phyloP scores from a whole-genome alignment of 2,113 vertebrate genomes.

The Mus pahari region DNA sequence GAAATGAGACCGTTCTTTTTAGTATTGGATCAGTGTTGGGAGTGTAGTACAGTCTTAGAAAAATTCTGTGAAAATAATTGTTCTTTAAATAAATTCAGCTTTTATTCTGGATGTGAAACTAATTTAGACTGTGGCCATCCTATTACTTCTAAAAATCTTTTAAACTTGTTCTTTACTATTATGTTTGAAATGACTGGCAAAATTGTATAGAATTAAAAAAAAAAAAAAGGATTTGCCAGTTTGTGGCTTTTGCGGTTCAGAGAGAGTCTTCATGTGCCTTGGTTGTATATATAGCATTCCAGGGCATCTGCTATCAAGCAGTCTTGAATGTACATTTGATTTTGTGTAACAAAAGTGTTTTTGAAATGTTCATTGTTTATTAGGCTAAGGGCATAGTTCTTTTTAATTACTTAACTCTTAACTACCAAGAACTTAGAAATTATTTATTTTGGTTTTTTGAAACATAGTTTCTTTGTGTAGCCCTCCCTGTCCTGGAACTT shows the following conservation, averaged over 20 bases:
- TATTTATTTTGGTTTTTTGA: too few species aligned
- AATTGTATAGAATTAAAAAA: constrained; percentile 28
- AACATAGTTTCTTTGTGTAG: too few species aligned
- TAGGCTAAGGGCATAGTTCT: constrained; percentile 28
- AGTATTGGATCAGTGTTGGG: background rate
- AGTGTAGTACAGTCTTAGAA: background rate
- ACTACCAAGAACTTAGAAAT: constrained; percentile 14
- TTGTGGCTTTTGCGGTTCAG: background rate
- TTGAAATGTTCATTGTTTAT: background rate
- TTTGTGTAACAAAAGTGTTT: constrained; percentile 52
- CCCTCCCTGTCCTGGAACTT: too few species aligned
- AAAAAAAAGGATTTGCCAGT: constrained; percentile 30
- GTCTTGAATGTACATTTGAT: background rate
- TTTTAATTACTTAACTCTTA: constrained; percentile 50
- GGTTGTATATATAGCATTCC: background rate
- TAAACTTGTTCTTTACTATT: constrained; percentile 40
- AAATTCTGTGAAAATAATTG: constrained; percentile 2
- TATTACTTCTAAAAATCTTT: background rate
- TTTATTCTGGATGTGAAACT: background rate
- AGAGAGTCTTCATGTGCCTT: background rate
- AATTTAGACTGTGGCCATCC: background rate
- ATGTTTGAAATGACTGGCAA: constrained; percentile 15
- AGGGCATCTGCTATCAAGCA: background rate
- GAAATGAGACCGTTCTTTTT: constrained; percentile 1
- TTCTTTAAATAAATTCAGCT: background rate